Conservation (phyloP, 2,113 vertebrate species). For the Pluvialis apricaria region DNA sequence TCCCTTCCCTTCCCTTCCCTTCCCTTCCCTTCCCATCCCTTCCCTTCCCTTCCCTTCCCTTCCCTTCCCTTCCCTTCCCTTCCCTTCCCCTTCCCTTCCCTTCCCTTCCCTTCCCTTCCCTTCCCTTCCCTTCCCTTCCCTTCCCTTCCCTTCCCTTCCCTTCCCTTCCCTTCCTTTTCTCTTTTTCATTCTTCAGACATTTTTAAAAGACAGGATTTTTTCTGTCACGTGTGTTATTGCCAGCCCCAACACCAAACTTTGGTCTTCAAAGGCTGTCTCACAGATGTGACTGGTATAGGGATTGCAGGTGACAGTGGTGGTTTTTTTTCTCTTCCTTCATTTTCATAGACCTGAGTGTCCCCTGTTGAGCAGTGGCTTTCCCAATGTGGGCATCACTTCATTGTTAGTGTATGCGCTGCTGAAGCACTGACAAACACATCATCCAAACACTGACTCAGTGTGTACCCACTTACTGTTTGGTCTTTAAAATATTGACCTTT, state of each 20-base stretch:
- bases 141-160: too few relatives aligned
- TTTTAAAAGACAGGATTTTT: neutral
- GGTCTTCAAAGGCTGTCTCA: neutral
- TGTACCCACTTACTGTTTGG: neutral
- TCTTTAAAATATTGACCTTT: neutral
- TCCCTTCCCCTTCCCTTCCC: too few relatives aligned
- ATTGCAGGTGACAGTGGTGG: neutral
- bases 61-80: too few relatives aligned
- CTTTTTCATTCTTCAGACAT: neutral
- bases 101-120: too few relatives aligned
- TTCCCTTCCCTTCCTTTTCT: neutral
- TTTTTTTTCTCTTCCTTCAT: rapidly evolving
- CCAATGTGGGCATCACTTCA: neutral
- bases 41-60: too few relatives aligned
- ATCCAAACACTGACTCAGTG: neutral
- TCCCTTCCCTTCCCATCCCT: too few relatives aligned
- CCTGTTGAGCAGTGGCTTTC: neutral
- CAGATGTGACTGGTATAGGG: neutral
- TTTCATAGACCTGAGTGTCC: neutral
- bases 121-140: too few relatives aligned
- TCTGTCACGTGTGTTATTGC: neutral
- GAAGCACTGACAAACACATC: neutral
- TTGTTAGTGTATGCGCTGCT: neutral
- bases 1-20: too few relatives aligned
- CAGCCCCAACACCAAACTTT: neutral